Percentiles rank a stretch among this genome's conserved stretches.
Evolutionary conservation across 2,113 vertebrate species (phyloP).

Genomic region (Hystrix cristata): DNA sequence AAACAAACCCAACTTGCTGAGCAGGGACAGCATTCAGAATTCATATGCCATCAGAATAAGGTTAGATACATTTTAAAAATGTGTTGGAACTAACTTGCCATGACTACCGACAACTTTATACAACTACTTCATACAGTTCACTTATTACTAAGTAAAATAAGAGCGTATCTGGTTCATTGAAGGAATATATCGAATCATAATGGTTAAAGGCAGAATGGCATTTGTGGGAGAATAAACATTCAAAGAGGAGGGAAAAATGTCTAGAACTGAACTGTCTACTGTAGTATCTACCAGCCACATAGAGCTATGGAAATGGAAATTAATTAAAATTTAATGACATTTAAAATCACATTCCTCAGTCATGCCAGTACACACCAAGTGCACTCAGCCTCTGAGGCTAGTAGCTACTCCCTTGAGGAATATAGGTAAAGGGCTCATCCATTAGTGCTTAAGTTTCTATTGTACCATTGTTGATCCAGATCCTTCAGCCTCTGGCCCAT

Average conservation of each 20-base stretch:
- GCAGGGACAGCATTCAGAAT: neutral
- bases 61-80: neutral
- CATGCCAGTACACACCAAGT: neutral
- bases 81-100: neutral
- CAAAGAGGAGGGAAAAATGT: neutral
- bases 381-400: neutral
- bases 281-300: neutral
- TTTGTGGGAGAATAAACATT: neutral
- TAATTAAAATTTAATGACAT: slow-evolving; percentile 35
- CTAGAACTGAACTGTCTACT: neutral
- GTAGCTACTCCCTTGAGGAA: neutral
- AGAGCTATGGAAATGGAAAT: neutral
- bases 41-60: neutral
- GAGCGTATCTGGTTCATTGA: neutral
- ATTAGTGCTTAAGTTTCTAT: neutral
- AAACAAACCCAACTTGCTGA: neutral
- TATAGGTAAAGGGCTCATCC: neutral
- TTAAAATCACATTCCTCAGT: neutral
- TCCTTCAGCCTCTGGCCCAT: neutral
- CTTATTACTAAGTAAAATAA: slow-evolving; percentile 49
- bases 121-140: neutral
- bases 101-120: neutral
- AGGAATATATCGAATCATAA: neutral
- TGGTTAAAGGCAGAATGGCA: neutral
- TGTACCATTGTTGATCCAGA: neutral